Evolutionary conservation across 2,888 invertebrate species (phyloP).

Genomic region (Hyppa rectilinea): DNA sequence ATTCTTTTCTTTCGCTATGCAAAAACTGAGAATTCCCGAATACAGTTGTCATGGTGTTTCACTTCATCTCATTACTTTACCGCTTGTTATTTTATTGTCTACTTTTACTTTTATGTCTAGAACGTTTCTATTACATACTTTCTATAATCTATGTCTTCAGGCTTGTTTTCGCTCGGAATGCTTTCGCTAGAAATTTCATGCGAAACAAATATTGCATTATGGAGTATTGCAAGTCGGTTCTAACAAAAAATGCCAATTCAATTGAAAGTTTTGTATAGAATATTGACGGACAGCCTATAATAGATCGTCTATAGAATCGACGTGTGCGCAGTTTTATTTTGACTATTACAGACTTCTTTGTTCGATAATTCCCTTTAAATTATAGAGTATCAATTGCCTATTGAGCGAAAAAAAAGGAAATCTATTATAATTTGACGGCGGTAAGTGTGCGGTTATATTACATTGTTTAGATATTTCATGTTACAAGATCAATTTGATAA

Average conservation of each 20-base stretch:
- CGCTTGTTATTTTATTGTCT: slow-evolving; percentile 45
- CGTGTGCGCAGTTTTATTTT: slow-evolving; percentile 24
- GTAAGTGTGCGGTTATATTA: slow-evolving; percentile 14
- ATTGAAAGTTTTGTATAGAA: slow-evolving; percentile 30
- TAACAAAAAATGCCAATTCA: slow-evolving; percentile 35
- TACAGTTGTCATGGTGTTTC: slow-evolving; percentile 17
- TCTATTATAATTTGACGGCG: slow-evolving; percentile 29
- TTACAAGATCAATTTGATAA: slow-evolving; percentile 49
- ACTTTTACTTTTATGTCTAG: slow-evolving; percentile 53
- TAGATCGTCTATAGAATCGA: slow-evolving; percentile 1
- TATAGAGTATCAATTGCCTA: neutral
- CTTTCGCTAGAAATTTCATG: slow-evolving; percentile 51
- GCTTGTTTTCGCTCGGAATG: slow-evolving; percentile 51
- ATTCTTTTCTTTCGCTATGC: neutral
- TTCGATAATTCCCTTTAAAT: slow-evolving; percentile 36
- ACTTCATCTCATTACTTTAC: slow-evolving; percentile 28
- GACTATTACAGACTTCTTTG: slow-evolving; percentile 26
- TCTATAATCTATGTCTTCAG: slow-evolving; percentile 60
- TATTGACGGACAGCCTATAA: neutral
- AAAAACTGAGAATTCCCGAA: slow-evolving; percentile 8
- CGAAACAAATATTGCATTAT: slow-evolving; percentile 37
- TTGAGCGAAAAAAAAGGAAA: slow-evolving; percentile 26
- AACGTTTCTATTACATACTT: slow-evolving; percentile 55
- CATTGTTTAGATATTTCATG: slow-evolving; percentile 27
- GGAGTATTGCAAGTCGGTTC: slow-evolving; percentile 16